Conservation (phyloP, 2,888 invertebrate species). For the Yponomeuta plumbellus region DNA sequence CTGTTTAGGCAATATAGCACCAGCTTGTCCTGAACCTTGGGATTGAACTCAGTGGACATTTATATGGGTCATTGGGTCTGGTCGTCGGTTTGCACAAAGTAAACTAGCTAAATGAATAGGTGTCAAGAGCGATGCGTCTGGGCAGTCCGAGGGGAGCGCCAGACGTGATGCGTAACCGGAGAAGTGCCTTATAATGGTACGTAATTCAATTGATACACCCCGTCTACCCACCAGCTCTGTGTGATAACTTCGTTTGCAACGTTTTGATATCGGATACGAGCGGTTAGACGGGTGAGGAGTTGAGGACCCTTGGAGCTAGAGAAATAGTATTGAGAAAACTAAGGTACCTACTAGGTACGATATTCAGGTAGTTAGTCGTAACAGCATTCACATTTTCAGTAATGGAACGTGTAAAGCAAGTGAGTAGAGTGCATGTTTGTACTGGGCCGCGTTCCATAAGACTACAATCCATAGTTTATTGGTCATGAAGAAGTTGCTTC, state of each 20-base stretch:
- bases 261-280: constrained; percentile 74
- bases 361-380: neutral
- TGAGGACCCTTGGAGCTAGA: neutral
- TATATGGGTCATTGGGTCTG: constrained; percentile 22
- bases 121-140: constrained; percentile 69
- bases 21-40: neutral
- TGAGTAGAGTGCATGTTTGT: too few relatives aligned
- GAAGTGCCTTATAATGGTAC: constrained; percentile 69
- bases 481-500: too few relatives aligned
- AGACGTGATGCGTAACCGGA: constrained; percentile 68
- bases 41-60: constrained; percentile 13
- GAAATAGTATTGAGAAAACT: neutral
- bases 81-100: constrained; percentile 34
- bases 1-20: constrained; percentile 36
- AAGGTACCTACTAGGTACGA: neutral
- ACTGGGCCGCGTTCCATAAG: too few relatives aligned
- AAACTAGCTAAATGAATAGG: constrained; percentile 65
- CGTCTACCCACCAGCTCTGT: constrained; percentile 70
- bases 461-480: too few relatives aligned
- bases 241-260: constrained; percentile 70
- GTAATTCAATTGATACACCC: constrained; percentile 75
- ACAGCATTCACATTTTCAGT: too few relatives aligned
- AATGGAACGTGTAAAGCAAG: too few relatives aligned
- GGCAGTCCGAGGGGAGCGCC: constrained; percentile 43
- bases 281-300: constrained; percentile 45